These are phyloP conservation scores for Cuculus canorus DNA, from an alignment of 2,797 vertebrate genomes.

Conservation along the genomic window DNA sequence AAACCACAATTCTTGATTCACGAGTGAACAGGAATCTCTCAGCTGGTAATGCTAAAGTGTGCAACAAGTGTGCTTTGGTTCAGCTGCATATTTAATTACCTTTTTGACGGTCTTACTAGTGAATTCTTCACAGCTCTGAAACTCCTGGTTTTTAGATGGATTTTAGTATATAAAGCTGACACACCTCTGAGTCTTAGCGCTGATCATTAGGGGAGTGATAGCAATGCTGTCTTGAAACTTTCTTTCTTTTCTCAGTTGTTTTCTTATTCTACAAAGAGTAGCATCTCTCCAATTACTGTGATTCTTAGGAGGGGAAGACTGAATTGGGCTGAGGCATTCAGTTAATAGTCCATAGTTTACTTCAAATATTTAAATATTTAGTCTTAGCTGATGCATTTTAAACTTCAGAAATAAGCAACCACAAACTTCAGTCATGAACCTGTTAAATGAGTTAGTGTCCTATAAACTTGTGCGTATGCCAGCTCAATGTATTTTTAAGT, in stretches of 20 bases:
- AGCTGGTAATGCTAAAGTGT: background rate
- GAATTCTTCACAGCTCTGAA: background rate
- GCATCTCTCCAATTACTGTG: background rate
- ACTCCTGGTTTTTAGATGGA: background rate
- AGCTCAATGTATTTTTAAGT: background rate
- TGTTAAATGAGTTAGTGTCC: background rate
- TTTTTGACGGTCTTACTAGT: background rate
- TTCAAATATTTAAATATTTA: background rate
- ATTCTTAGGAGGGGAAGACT: background rate
- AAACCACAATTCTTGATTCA: constrained; percentile 30
- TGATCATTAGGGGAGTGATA: background rate
- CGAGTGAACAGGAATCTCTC: background rate
- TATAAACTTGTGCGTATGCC: background rate
- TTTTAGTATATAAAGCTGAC: background rate
- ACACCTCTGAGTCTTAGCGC: background rate
- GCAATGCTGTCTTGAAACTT: background rate
- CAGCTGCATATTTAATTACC: background rate
- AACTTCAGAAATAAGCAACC: background rate
- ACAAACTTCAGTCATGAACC: background rate
- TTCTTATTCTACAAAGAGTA: background rate
- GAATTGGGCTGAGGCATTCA: background rate
- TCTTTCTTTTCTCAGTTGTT: background rate
- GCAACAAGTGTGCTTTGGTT: constrained; percentile 4
- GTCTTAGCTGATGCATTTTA: background rate
- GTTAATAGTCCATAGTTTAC: background rate